Evolutionary conservation across 2,888 invertebrate species (phyloP).

Genomic region (Aromia moschata): DNA sequence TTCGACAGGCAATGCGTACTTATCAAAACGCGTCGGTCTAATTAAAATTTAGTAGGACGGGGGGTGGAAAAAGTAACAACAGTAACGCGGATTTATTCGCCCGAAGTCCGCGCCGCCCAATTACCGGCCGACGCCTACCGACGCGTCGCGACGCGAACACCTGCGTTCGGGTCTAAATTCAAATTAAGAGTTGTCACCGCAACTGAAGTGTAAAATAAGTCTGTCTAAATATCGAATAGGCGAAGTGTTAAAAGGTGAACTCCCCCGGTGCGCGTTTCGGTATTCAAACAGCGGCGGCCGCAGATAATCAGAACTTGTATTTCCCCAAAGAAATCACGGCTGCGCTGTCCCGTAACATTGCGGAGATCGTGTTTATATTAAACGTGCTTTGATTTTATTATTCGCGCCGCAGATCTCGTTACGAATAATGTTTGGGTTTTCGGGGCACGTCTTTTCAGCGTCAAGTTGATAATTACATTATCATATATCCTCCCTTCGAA

Average conservation of each 20-base stretch:
- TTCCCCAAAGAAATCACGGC: constrained; percentile 61
- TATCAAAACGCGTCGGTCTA: neutral
- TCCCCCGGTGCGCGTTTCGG: constrained; percentile 54
- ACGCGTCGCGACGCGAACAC: neutral
- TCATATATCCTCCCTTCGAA: no score
- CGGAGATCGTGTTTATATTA: constrained; percentile 47
- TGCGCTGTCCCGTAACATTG: constrained; percentile 32
- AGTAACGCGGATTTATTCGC: neutral
- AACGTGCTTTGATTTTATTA: constrained; percentile 51
- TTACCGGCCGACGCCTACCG: neutral
- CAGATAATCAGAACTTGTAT: constrained; percentile 62
- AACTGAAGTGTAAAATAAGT: constrained; percentile 42
- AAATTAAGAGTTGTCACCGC: constrained; percentile 27
- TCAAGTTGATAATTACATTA: no score
- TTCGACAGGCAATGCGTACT: neutral
- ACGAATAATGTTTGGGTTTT: no score
- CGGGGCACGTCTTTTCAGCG: no score
- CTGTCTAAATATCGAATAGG: constrained; percentile 55
- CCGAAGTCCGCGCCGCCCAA: neutral
- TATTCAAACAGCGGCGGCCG: constrained; percentile 52
- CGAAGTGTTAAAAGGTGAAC: constrained; percentile 54
- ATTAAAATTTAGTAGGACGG: neutral
- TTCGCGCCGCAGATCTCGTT: no score
- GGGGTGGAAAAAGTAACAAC: neutral
- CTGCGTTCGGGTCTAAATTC: constrained; percentile 4